Conservation (phyloP, 2,797 vertebrate genomes). For the Sylvilagus floridanus region DNA sequence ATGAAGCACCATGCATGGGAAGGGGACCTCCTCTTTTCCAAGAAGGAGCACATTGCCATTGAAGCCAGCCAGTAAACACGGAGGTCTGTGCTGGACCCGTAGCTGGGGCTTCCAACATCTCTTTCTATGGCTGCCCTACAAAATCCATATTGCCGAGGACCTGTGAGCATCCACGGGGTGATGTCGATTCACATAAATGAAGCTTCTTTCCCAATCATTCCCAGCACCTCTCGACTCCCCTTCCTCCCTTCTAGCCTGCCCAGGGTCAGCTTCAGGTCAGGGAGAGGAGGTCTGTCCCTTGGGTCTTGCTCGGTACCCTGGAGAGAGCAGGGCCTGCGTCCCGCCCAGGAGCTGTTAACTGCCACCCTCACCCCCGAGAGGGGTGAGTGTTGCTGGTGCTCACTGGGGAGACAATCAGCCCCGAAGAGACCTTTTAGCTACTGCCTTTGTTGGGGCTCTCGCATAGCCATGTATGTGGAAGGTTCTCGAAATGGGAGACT, state of each 20-base stretch:
- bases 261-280: background rate
- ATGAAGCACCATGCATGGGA: background rate
- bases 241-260: background rate
- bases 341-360: too few species aligned
- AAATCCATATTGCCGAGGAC: background rate
- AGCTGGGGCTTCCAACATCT: too few species aligned
- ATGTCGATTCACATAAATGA: background rate
- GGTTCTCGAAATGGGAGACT: rapidly evolving
- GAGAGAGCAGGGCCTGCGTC: too few species aligned
- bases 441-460: background rate
- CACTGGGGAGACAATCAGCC: rapidly evolving
- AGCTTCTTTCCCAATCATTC: background rate
- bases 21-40: background rate
- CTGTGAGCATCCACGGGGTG: rapidly evolving
- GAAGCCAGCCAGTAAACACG: rapidly evolving
- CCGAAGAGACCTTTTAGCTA: rapidly evolving
- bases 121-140: background rate
- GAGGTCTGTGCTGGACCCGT: too few species aligned
- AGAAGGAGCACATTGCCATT: background rate
- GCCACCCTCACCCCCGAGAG: too few species aligned
- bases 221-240: rapidly evolving
- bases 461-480: background rate
- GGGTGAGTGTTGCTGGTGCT: background rate
- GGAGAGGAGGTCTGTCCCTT: rapidly evolving
- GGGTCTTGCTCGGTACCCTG: background rate